Base-by-base conservation (phyloP, 1,140 invertebrate species). In the Ylistrum balloti region DNA sequence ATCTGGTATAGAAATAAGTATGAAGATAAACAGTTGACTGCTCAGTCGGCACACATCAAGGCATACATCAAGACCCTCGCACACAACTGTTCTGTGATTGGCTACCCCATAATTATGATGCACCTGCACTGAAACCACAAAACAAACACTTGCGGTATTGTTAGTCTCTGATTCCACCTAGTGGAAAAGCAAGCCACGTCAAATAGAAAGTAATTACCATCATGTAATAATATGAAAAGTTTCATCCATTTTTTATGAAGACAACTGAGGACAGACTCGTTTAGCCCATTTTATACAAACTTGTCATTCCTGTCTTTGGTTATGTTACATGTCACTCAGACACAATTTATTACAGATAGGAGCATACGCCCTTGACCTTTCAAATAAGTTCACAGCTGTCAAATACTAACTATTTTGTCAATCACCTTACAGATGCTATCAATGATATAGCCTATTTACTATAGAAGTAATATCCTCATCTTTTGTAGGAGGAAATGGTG, bases 151-250 rank as follows among this genome's bases (percentile, higher is more conserved):
- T 17, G 56, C 0, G 56, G 22, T 74, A 74, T 74, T 74, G 22
- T 74, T 74, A 28, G 9, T 74, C 56, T 74, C 56, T 5, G n/a
- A 17, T 74, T 74, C 56, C 56, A 74, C 17, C 2, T 22, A 28
- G 56, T 28, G 56, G 22, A 74, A 74, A 74, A 74, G 22, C 56
- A 5, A 74, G 56, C 22, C n/a, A 28, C n/a, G 56, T 74, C 56
- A 74, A 48, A 74, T 74, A 74, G 56, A 74, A 74, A 74, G 56
- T 74, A 74, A 74, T 74, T 74, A 74, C 56, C 56, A 74, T 74
- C 56, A 5, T 45, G 56, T 74, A 74, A 74, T 74, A 74, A 74
- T 74, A 74, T 74, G 5, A 74, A 74, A 74, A 28, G 56, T 74
- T 74, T 74, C n/a, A 28, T 74, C 56, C 56, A 74, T 28, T 74